Conservation (phyloP, 53 echinoderm and acorn worm genomes). For the Apostichopus leukothele region DNA sequence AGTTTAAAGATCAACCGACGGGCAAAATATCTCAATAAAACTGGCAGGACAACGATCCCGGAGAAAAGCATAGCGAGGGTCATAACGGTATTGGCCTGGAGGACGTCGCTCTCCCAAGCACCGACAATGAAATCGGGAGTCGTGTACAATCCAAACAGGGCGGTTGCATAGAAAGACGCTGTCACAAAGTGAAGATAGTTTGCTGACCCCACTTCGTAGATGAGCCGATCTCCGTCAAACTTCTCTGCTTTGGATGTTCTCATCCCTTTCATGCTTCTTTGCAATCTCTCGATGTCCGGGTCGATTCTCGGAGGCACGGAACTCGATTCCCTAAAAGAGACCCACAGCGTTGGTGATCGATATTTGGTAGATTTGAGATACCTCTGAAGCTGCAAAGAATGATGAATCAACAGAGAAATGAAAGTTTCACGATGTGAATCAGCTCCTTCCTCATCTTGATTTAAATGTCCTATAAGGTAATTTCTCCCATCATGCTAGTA, state of each 20-base stretch:
- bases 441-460: too few species aligned
- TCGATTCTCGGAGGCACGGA: background rate
- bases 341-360: background rate
- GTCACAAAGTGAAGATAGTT: slow-evolving; percentile 62
- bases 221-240: slow-evolving; percentile 56
- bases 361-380: background rate
- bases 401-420: background rate
- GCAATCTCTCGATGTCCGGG: slow-evolving; percentile 35
- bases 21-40: slow-evolving; percentile 54
- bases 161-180: slow-evolving; percentile 63
- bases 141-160: slow-evolving; percentile 65
- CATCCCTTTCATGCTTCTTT: slow-evolving; percentile 27
- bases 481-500: too few species aligned
- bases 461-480: too few species aligned
- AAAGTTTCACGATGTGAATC: background rate
- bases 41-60: slow-evolving; percentile 61
- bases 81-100: slow-evolving; percentile 54
- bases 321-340: background rate
- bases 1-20: slow-evolving; percentile 69
- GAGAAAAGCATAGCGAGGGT: slow-evolving; percentile 45
- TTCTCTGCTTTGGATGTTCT: background rate
- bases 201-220: slow-evolving; percentile 61
- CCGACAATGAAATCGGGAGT: slow-evolving; percentile 75
- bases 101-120: slow-evolving; percentile 61
- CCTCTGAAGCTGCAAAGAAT: background rate